Conservation (phyloP, 2,113 vertebrate species). For the Ameiurus melas region DNA sequence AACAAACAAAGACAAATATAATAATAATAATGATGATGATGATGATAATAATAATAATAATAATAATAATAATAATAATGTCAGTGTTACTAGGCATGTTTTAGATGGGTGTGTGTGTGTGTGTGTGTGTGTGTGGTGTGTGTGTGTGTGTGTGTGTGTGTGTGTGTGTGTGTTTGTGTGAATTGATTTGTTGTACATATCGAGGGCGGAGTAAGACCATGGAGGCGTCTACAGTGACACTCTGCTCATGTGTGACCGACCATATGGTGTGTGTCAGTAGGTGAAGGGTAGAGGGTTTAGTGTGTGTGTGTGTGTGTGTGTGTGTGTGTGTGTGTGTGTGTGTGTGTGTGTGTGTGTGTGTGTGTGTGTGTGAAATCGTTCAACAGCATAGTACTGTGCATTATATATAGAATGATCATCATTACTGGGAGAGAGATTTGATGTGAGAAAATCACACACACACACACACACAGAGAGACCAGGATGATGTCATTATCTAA, state of each 20-base stretch:
- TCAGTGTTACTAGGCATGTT: not conserved
- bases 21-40: not conserved
- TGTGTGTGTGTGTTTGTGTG: not conserved
- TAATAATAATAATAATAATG: not conserved
- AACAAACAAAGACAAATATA: not conserved
- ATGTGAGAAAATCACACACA: not conserved
- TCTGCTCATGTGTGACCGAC: slow-evolving; percentile 27
- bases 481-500: not conserved
- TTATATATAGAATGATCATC: not conserved
- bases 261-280: slow-evolving; percentile 41
- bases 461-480: not conserved
- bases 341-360: slow-evolving; percentile 7
- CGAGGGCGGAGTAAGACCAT: not conserved
- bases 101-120: not conserved
- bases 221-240: slow-evolving; percentile 34
- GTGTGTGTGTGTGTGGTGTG: not conserved
- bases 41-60: no score
- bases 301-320: slow-evolving; percentile 7
- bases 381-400: not conserved
- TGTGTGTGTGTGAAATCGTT: slow-evolving; percentile 1
- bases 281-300: not conserved
- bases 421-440: not conserved
- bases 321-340: slow-evolving; percentile 34
- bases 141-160: not conserved
- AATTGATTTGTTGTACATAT: slow-evolving; percentile 29